Percentiles rank a stretch among this genome's conserved stretches.
phyloP scores from a whole-genome alignment of 2,113 vertebrate species.

The Maccullochella peelii region DNA sequence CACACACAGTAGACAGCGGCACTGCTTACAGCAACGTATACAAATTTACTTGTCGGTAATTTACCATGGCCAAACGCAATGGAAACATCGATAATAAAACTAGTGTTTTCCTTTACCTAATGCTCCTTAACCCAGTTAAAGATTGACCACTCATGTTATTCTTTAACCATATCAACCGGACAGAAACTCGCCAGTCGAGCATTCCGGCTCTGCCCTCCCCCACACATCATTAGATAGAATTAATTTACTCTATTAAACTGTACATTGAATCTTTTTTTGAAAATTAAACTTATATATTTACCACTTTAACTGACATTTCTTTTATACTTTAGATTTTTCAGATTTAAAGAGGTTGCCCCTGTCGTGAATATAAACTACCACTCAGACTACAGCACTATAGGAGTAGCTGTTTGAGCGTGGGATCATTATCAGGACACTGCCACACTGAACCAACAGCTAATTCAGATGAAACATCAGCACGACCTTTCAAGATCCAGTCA shows the following conservation, averaged over 20 bases:
- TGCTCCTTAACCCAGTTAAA: too few species aligned
- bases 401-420: too few species aligned
- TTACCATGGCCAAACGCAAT: not conserved
- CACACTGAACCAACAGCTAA: not conserved
- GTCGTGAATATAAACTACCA: not conserved
- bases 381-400: not conserved
- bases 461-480: not conserved
- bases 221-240: too few species aligned
- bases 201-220: too few species aligned
- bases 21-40: too few species aligned
- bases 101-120: not conserved
- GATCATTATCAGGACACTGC: not conserved
- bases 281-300: too few species aligned
- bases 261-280: too few species aligned
- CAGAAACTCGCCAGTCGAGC: too few species aligned
- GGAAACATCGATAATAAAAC: too few species aligned
- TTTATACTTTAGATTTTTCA: not conserved
- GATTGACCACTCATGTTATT: too few species aligned
- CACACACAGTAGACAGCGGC: not conserved
- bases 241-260: too few species aligned
- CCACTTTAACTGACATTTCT: not conserved
- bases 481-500: not conserved
- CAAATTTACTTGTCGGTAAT: not conserved
- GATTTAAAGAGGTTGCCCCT: not conserved
- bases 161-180: too few species aligned